phyloP scores from a whole-genome alignment of 1,140 invertebrate species.

The Cheumatopsyche charites region DNA sequence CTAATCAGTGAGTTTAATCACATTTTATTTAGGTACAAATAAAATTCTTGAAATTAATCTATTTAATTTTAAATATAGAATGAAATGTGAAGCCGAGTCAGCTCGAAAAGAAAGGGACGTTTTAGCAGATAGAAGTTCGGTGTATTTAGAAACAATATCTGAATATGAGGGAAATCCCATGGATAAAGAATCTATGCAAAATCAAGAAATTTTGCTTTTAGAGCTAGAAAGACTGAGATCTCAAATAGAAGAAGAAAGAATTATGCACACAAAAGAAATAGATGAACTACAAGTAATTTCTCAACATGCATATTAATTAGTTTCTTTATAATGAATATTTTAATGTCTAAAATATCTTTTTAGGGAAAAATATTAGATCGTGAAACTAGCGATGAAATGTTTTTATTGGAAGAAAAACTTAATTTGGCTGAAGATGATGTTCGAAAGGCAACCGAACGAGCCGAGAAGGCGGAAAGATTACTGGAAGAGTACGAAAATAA shows the following conservation, averaged over 20 bases:
- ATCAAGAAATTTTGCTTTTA: conserved; percentile 60
- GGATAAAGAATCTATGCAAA: not conserved
- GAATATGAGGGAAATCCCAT: conserved; percentile 12
- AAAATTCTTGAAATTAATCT: not conserved
- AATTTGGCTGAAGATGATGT: conserved; percentile 71
- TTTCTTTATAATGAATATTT: too few species aligned
- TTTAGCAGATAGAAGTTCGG: conserved; percentile 68
- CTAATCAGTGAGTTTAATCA: conserved; percentile 37
- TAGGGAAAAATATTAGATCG: conserved; percentile 71
- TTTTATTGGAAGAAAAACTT: conserved; percentile 73
- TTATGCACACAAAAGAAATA: conserved; percentile 62
- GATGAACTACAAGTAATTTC: conserved; percentile 60
- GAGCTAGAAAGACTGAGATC: conserved; percentile 69
- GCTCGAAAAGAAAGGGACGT: conserved; percentile 70
- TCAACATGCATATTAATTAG: not conserved
- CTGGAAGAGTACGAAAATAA: conserved; percentile 51
- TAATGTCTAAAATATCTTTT: conserved; percentile 45
- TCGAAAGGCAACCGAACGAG: conserved; percentile 64
- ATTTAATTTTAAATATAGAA: conserved; percentile 52
- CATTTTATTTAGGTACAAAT: not conserved
- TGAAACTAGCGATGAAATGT: conserved; percentile 69
- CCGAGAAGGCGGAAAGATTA: conserved; percentile 66
- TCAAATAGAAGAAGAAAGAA: conserved; percentile 66
- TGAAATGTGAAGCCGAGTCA: conserved; percentile 59
- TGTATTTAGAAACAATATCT: conserved; percentile 66